These are phyloP conservation scores for Acronicta aceris DNA, from an alignment of 2,888 invertebrate genomes.

Conservation along the genomic window DNA sequence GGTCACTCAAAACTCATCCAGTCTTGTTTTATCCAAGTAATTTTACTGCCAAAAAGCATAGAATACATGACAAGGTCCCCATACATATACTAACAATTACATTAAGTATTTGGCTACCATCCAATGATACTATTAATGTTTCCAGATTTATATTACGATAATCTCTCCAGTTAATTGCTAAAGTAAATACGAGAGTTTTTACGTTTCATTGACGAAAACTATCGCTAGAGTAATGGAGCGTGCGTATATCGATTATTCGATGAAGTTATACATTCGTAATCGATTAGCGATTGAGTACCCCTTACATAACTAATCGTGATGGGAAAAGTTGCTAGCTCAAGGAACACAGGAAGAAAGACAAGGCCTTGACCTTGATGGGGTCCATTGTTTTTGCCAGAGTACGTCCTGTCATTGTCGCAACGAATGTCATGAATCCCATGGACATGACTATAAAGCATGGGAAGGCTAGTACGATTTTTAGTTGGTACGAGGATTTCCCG, in stretches of 20 bases:
- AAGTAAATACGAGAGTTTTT: slow-evolving; percentile 5
- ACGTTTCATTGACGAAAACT: slow-evolving; percentile 18
- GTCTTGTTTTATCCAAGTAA: slow-evolving; percentile 10
- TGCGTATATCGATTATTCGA: background rate
- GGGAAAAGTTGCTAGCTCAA: background rate
- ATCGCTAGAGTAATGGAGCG: background rate
- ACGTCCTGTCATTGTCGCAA: too few relatives aligned
- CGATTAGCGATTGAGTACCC: too few relatives aligned
- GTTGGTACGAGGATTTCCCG: too few relatives aligned
- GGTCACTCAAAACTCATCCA: slow-evolving; percentile 18
- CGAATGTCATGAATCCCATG: too few relatives aligned
- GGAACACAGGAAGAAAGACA: too few relatives aligned
- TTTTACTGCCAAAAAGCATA: slow-evolving; percentile 43
- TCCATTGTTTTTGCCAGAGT: too few relatives aligned
- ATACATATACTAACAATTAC: slow-evolving; percentile 64
- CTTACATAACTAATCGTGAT: too few relatives aligned
- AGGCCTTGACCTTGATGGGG: too few relatives aligned
- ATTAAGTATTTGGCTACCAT: slow-evolving; percentile 62
- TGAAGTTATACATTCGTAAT: too few relatives aligned
- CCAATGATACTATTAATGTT: slow-evolving; percentile 50
- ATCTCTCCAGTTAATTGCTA: slow-evolving; percentile 42
- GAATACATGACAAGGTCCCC: slow-evolving; percentile 47
- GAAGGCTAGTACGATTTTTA: too few relatives aligned
- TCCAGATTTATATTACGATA: slow-evolving; percentile 58
- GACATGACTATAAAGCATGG: too few relatives aligned